Evolutionary conservation across 2,888 invertebrate genomes (phyloP), one percentile per base, ranked within the genome.

Genomic region (Nemotelus nigrinus): DNA sequence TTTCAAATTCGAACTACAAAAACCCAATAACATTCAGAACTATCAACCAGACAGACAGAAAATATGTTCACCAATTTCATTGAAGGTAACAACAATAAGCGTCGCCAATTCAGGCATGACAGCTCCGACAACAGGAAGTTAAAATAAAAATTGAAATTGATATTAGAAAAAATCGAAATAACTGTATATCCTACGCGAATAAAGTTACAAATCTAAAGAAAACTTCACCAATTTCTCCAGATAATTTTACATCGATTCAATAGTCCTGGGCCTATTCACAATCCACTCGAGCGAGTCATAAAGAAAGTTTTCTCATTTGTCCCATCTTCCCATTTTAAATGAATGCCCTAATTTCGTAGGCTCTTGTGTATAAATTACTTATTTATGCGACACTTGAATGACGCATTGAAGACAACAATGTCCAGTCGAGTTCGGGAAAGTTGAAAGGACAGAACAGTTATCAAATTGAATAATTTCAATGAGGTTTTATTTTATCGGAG

Each of bases 321-420:
- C 25, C 25, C 25, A 25, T 25, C 57, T 71, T 57, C 57, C 44
- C 2, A 71, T 76, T 76, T 79, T 79, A 76, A 77, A 79, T 72
- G 75, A 60, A 65, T 58, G 65, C 55, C 77, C 50, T 74, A 71
- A 77, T 60, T 68, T 55, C 55, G 8, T 41, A 4, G 65, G 53
- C 68, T 48, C 77, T 65, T 64, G 76, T 77, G 76, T 75, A 79
- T 79, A 79, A 79, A 79, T 79, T 79, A 70, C 60, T 77, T 79
- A 78, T 79, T 77, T 77, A 79, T 79, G 72, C 74, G 50, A 25
- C 71, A 39, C 64, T 63, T 58, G 67, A 63, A 50, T 57, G 75
- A 58, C 60, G 63, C 70, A 70, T 53, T 63, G 63, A 57, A 44
- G 70, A 71, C 70, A 55, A 43, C 44, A n/a, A 71, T 71, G 55